Base-by-base conservation (phyloP, 2,113 vertebrate species). In the Bambusicola thoracicus region DNA sequence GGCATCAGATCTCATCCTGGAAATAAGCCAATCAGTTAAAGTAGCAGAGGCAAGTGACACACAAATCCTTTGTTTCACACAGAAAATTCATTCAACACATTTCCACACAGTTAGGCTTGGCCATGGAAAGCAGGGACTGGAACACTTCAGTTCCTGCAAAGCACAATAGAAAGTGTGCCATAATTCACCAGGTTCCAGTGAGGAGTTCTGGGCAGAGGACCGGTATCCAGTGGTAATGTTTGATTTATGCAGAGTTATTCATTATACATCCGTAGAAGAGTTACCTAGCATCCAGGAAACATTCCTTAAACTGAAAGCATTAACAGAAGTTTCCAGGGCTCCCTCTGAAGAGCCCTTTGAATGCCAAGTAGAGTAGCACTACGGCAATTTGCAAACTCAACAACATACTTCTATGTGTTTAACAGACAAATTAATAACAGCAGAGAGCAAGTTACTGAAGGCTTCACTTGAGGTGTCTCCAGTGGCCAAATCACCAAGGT, bases 31-130 rank as follows among this genome's bases (percentile, higher is more conserved):
- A 87, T 76, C 55, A 87, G 72, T 86, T 89, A 87, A 94, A 75
- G 62, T 36, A 36, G 56, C 6, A 40, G 66, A 92, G 66, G 41
- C 36, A 75, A 86, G n/a, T 0, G 0, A 90, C 69, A 85, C 63
- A 76, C 34, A 92, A 85, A 81, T 59, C 61, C 41, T 95, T 91
- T 90, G 66, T 78, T 92, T 80, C 73, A 86, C 1, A 1, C 17
- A 79, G 59, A 51, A 61, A 2, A 59, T 74, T 0, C 15, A 0
- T 15, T 90, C 65, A 63, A 74, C 88, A 92, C 65, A 78, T 94
- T 95, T 95, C 81, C 85, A 93, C 89, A 86, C 51, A 75, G 58
- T 93, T 84, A 81, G 91, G 81, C 82, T 95, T 96, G 90, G 90
- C 79, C 32, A 0, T 41, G 78, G 80, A 75, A 78, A 94, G 34